A percentile compares a stretch with the other conserved stretches of the same genome.
Conservation (phyloP, 2,888 invertebrate genomes). For the Halocaridina rubra region DNA sequence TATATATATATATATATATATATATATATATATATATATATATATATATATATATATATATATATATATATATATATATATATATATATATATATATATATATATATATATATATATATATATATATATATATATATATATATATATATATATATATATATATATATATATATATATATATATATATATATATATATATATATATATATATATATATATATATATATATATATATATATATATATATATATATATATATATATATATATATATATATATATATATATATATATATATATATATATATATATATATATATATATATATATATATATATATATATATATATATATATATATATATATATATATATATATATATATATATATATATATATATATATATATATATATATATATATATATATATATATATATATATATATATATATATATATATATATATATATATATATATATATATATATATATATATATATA, state of each 20-base stretch:
- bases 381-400: constrained; percentile 4
- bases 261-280: not conserved
- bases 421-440: constrained; percentile 1
- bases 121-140: constrained; percentile 8
- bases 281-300: constrained; percentile 1
- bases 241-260: constrained; percentile 5
- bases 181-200: constrained; percentile 4
- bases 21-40: constrained; percentile 5
- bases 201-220: constrained; percentile 8
- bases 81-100: constrained; percentile 8
- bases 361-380: constrained; percentile 4
- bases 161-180: constrained; percentile 8
- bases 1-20: constrained; percentile 4
- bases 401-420: not conserved
- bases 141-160: constrained; percentile 8
- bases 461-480: constrained; percentile 3
- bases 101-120: constrained; percentile 1
- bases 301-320: constrained; percentile 1
- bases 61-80: constrained; percentile 8
- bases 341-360: constrained; percentile 8
- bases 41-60: constrained; percentile 5
- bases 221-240: constrained; percentile 1
- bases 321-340: constrained; percentile 8
- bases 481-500: not conserved
- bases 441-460: not conserved